Percentiles rank a stretch among this genome's conserved stretches.
Evolutionary conservation across 2,113 vertebrate species (phyloP).

Genomic region (Pristiophorus japonicus): DNA sequence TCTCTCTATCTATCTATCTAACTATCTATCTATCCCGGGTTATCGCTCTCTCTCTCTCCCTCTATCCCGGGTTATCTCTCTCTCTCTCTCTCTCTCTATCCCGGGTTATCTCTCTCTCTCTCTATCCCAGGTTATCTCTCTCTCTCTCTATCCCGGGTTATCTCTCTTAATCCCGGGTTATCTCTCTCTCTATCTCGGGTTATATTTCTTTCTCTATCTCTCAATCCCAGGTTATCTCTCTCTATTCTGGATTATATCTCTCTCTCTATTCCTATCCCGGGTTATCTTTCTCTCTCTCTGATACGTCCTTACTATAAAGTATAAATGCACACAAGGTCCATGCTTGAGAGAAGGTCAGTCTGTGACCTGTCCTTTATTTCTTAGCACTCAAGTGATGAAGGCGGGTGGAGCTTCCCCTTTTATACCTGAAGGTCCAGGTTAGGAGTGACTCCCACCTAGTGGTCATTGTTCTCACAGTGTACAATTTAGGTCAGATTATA

Average conservation of each 20-base stretch:
- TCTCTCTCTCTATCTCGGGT: neutral
- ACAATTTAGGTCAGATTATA: too few relatives aligned
- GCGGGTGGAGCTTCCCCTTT: too few relatives aligned
- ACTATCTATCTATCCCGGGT: neutral
- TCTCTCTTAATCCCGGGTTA: neutral
- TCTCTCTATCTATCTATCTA: neutral
- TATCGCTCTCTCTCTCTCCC: neutral
- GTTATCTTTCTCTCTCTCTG: too few relatives aligned
- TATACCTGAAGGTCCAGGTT: too few relatives aligned
- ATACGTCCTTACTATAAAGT: too few relatives aligned
- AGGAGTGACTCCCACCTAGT: too few relatives aligned
- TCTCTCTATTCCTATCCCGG: too few relatives aligned
- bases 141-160: neutral
- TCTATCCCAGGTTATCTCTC: neutral
- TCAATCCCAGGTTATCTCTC: neutral
- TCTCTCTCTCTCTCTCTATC: neutral
- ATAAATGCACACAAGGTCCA: too few relatives aligned
- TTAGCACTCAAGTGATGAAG: too few relatives aligned
- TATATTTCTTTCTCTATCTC: neutral
- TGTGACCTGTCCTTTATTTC: too few relatives aligned
- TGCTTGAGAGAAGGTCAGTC: too few relatives aligned
- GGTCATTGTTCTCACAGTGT: too few relatives aligned
- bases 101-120: neutral
- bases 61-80: neutral
- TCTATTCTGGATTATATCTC: neutral